Evolutionary conservation across 2,113 vertebrate species (phyloP), one percentile per base, ranked within the genome.

Genomic region (Geothlypis trichas): DNA sequence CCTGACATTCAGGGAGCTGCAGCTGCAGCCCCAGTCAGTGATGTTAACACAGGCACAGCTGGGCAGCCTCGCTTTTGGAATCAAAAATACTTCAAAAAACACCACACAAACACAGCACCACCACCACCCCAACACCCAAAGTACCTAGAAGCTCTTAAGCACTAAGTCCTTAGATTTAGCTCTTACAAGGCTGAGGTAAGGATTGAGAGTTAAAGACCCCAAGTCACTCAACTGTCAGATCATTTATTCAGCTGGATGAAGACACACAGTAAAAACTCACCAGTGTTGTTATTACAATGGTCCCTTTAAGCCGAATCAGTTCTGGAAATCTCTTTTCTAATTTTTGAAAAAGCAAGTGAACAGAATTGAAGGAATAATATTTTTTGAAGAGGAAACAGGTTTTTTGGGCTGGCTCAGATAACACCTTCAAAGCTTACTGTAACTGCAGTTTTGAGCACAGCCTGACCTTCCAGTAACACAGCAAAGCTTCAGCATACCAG

Each of bases 31-130:
- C 39, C 5, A 4, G 15, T 49, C 76, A 3, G 12, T 41, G 68
- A 49, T 12, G 1, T 4, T 7, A 31, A 12, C 2, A 1, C 11
- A 11, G 44, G 6, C 51, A 35, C 14, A 16, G 41, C 1, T 41
- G 30, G 76, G 61, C 41, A 73, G 10, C 44, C 61, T n/a, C 3
- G 15, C 11, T 3, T 11, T 10, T 14, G 57, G 41, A 61, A 55
- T 11, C 20, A 11, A 35, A 33, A 52, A 13, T 4, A 19, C 35
- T 5, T 37, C 33, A 33, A 58, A 57, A 57, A 41, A 5, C 13
- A 13, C 5, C 22, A 16, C 39, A 27, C 11, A 27, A 61, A 37
- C 54, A 18, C 28, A 46, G 26, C 44, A 20, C 4, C 21, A 19
- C 4, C 13, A 13, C 9, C 33, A 31, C 3, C 4, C 14, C 24